Conservation (phyloP, 2,888 invertebrate genomes). For the Pristionchus arcanus region DNA sequence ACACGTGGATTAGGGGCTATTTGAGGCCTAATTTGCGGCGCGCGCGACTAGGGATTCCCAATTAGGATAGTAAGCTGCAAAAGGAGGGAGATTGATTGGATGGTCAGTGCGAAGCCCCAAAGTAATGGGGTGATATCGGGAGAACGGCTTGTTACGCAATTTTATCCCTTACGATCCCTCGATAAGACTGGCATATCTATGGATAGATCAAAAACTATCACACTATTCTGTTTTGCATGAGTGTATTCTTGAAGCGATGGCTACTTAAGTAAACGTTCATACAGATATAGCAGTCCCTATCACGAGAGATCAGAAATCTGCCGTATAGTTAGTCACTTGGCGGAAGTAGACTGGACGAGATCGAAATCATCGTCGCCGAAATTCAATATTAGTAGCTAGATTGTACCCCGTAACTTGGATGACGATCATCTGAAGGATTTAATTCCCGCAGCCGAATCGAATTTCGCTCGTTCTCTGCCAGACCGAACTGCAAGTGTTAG, state of each 20-base stretch:
- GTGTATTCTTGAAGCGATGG: too few relatives aligned
- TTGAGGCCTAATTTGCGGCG: not conserved
- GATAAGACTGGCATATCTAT: too few relatives aligned
- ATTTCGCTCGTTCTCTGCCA: not conserved
- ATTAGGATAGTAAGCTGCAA: not conserved
- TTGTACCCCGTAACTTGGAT: not conserved
- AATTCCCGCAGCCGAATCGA: conserved; percentile 13
- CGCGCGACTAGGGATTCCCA: conserved; percentile 11
- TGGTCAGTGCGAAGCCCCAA: not conserved
- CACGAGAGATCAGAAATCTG: not conserved
- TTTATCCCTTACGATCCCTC: too few relatives aligned
- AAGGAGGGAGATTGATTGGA: not conserved
- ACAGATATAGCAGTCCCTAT: too few relatives aligned
- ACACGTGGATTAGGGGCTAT: not conserved
- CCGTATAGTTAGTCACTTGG: not conserved
- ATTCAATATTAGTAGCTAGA: not conserved
- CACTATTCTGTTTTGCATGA: too few relatives aligned
- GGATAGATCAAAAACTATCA: too few relatives aligned
- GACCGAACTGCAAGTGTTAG: not conserved
- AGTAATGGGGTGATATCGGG: too few relatives aligned
- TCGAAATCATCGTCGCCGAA: not conserved
- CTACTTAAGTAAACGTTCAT: too few relatives aligned
- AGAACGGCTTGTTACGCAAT: too few relatives aligned
- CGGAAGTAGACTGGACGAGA: not conserved
- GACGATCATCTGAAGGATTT: not conserved